Conservation (phyloP, 53 echinoderm and acorn worm species). For the Hippasteria phrygiana region DNA sequence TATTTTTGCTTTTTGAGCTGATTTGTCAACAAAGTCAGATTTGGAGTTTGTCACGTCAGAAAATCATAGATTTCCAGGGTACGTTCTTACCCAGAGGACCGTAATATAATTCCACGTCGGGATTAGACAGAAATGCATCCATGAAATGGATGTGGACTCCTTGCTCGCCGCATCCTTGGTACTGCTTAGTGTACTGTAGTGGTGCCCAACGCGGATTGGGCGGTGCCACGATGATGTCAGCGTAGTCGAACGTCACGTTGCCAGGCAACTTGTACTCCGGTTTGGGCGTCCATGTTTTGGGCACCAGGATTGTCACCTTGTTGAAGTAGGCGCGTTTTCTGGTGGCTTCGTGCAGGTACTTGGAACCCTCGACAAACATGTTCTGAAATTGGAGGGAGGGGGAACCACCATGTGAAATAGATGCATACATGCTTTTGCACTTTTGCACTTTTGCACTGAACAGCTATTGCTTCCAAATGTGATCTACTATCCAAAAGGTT, state of each 20-base stretch:
- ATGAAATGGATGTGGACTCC: conserved; percentile 77
- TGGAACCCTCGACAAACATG: conserved; percentile 74
- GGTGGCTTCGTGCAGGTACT: conserved; percentile 80
- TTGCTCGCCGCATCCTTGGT: conserved; percentile 78
- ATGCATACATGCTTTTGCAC: no score
- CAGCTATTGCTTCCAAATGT: no score
- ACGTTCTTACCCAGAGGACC: conserved; percentile 64
- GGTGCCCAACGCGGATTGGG: conserved; percentile 72
- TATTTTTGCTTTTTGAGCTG: no score
- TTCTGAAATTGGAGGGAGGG: conserved; percentile 45
- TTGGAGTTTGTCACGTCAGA: no score
- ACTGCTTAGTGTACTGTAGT: conserved; percentile 76
- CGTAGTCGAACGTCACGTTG: conserved; percentile 75
- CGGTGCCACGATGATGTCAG: conserved; percentile 80
- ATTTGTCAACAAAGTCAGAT: no score
- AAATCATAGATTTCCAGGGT: background rate
- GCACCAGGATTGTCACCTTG: conserved; percentile 77
- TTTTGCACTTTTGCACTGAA: no score
- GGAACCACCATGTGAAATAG: background rate
- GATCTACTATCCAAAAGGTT: no score
- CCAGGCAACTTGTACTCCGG: conserved; percentile 63
- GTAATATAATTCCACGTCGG: conserved; percentile 25
- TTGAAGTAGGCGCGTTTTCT: conserved; percentile 70
- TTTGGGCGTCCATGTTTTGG: conserved; percentile 67
- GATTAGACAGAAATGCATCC: conserved; percentile 58